Base-by-base conservation (phyloP, 2,113 vertebrate species). In the Condylura cristata region DNA sequence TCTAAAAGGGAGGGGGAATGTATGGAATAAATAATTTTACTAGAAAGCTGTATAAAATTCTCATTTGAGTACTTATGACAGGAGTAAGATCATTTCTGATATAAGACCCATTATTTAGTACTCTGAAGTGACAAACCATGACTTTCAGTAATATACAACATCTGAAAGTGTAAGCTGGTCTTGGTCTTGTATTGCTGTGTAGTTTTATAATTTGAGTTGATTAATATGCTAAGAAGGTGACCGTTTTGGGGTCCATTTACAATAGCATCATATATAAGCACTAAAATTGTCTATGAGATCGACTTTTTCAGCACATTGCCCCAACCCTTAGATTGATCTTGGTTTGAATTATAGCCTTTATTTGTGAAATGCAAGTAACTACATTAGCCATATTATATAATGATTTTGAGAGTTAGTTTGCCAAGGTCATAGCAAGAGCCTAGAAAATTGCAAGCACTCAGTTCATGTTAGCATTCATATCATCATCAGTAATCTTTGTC, bases 331-430 rank as follows among this genome's bases (percentile, higher is more conserved):
- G 3, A 93, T 63, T 28, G 37, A 84, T 56, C 34, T 56, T 86
- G 30, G 10, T 88, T 92, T 28, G 6, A 93, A 44, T 93, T 93
- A 18, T 5, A 85, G 10, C 22, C 86, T 30, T 93, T 89, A 75
- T 74, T 20, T 90, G 12, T 70, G 63, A 91, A 89, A 65, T 89
- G 18, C 6, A 89, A 93, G 51, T 87, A 71, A 75, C 72, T 80
- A 80, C 22, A 39, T 93, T 76, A 76, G 32, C 24, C 71, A 71
- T 28, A 30, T 89, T 39, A 76, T 34, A 17, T 91, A 91, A 93
- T 80, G 89, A 24, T 82, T 79, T 89, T 71, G n/a, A 30, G 53
- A 79, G 91, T 86, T 32, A 8, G 20, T 46, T 7, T 72, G 9
- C 82, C 48, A 87, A 94, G n/a, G 13, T 78, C 28, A 85, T n/a